phyloP scores from a whole-genome alignment of 2,113 vertebrate species.

The Indri indri region DNA sequence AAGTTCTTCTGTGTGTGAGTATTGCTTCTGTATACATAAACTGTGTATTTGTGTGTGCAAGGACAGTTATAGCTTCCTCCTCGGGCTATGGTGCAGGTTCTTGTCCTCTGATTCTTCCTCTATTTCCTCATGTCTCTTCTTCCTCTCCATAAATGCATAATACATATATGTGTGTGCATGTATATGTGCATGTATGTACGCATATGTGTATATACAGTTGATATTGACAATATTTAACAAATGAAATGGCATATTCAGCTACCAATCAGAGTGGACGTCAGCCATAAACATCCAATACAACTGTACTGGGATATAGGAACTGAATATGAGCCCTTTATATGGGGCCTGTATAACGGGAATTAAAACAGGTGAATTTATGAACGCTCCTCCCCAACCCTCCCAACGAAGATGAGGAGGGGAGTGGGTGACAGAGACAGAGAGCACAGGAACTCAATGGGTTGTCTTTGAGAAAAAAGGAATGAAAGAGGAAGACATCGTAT shows the following conservation, averaged over 20 bases:
- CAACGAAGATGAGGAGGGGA: neutral
- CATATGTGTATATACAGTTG: neutral
- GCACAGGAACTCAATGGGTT: neutral
- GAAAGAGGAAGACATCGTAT: neutral
- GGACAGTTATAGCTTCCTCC: neutral
- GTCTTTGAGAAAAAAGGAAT: neutral
- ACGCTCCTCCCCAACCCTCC: neutral
- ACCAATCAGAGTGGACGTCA: neutral
- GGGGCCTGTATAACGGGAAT: neutral
- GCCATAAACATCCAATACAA: neutral
- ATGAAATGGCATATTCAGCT: neutral
- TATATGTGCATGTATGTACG: neutral
- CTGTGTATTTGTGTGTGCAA: neutral
- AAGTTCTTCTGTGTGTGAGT: neutral
- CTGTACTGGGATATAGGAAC: neutral
- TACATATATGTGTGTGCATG: neutral
- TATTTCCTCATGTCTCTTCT: neutral
- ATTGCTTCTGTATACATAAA: neutral
- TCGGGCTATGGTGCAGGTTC: neutral
- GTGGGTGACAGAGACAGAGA: neutral
- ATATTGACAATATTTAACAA: conserved; percentile 3
- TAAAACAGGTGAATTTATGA: neutral
- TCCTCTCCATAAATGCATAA: neutral
- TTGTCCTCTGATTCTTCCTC: conserved; percentile 6
- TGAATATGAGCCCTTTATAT: neutral